These are phyloP conservation scores for Oryzaephilus surinamensis DNA, from an alignment of 1,140 invertebrate species.

Conservation along the genomic window DNA sequence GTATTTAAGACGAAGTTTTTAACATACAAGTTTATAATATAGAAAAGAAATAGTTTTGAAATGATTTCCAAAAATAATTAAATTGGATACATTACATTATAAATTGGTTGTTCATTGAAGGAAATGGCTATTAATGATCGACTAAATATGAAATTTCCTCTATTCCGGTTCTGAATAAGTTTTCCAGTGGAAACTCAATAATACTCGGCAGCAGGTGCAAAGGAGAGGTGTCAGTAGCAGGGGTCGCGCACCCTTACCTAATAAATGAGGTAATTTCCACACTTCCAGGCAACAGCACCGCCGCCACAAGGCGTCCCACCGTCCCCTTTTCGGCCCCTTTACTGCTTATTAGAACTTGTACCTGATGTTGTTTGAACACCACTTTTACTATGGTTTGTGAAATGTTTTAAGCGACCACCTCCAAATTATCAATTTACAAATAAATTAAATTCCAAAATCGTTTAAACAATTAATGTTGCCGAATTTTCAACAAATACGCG, in stretches of 20 bases:
- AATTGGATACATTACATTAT: too few species aligned
- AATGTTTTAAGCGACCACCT: slow-evolving; percentile 12
- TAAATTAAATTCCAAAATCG: too few species aligned
- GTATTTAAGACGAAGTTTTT: too few species aligned
- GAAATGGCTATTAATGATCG: too few species aligned
- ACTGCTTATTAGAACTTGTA: slow-evolving; percentile 34
- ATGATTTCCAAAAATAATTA: slow-evolving; percentile 6
- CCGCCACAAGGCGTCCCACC: slow-evolving; percentile 36
- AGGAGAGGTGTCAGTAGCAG: slow-evolving; percentile 40
- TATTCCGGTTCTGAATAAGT: slow-evolving; percentile 19
- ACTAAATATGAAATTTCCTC: too few species aligned
- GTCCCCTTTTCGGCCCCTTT: slow-evolving; percentile 17
- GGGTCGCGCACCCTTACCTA: slow-evolving; percentile 39
- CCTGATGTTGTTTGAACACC: slow-evolving; percentile 33
- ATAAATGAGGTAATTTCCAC: slow-evolving; percentile 42
- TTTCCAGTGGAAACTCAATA: slow-evolving; percentile 35
- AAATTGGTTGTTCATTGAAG: too few species aligned
- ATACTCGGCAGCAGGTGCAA: slow-evolving; percentile 39
- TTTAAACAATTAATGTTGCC: too few species aligned
- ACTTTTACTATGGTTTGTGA: slow-evolving; percentile 13
- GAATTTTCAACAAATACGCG: too few species aligned
- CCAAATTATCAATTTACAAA: slow-evolving; percentile 15
- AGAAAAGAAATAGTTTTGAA: too few species aligned
- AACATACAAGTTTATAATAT: too few species aligned
- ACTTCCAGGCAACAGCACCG: slow-evolving; percentile 34